These are phyloP conservation scores for Oncorhynchus kisutch DNA, from an alignment of 2,113 vertebrate species.

Conservation along the genomic window DNA sequence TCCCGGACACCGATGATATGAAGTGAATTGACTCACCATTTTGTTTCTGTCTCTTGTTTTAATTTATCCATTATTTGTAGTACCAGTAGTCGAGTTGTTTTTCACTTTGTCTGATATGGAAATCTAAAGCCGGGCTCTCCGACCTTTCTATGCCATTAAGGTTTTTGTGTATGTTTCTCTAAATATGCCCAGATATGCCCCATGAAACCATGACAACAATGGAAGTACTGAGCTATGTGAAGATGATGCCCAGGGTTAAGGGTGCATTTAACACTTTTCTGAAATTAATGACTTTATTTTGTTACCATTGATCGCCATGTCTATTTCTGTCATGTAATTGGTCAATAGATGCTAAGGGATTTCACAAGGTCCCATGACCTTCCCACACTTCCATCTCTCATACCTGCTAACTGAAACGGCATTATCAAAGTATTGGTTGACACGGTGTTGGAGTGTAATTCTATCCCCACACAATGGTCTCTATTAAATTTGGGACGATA, in stretches of 20 bases:
- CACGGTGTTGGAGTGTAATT: conserved; percentile 52
- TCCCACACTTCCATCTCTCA: conserved; percentile 34
- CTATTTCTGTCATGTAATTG: background rate
- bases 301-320: background rate
- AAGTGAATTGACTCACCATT: conserved; percentile 34
- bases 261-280: background rate
- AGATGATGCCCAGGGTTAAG: conserved; percentile 60
- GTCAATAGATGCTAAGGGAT: conserved; percentile 7
- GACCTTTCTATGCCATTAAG: conserved; percentile 77
- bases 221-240: conserved; percentile 21
- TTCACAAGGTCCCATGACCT: conserved; percentile 45
- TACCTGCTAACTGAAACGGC: conserved; percentile 48
- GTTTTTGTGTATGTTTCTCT: conserved; percentile 55
- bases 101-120: conserved; percentile 52
- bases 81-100: conserved; percentile 17
- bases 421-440: conserved; percentile 41
- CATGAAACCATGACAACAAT: background rate
- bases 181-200: conserved; percentile 43
- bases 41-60: conserved; percentile 54
- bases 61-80: conserved; percentile 42
- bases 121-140: conserved; percentile 79
- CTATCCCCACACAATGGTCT: conserved; percentile 56
- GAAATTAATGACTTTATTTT: background rate
- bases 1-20: background rate
- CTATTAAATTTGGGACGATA: background rate